Base-by-base conservation (phyloP, 2,888 invertebrate genomes). In the Cephus rjabovi region DNA sequence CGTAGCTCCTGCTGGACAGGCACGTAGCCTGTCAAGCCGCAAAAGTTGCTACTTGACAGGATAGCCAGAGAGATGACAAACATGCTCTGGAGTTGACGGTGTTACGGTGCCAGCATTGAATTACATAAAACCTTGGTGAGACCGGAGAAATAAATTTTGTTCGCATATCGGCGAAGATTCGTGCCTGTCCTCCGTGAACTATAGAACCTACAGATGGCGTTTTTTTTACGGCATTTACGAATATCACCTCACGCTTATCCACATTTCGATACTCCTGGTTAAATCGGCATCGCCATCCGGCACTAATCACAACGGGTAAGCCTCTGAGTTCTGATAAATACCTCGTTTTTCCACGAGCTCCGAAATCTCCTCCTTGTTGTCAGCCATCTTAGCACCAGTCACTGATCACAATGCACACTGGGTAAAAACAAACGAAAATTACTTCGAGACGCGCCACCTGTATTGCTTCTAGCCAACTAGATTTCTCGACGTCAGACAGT, bases 341-440 rank as follows among this genome's bases (percentile, higher is more conserved):
- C 92, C 92, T 91, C 89, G 89, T 87, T 91, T 90, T 84, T 89
- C 91, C 87, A 87, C 90, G 89, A 89, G 89, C 89, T 90, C 90
- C 88, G 87, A 89, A 89, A 90, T 90, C 88, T 90, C 90, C 90
- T 91, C 91, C 91, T 91, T 91, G 89, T 89, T 90, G 91, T 92
- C 92, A 86, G 91, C 92, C 92, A 92, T 92, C 91, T 92, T 92
- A 91, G 91, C 91, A 90, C 90, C 90, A 91, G 90, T 90, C 90
- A 90, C 90, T 90, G 82, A 86, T 56, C 88, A 89, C 89, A 90
- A 90, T 90, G 90, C 90, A 90, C 89, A 87, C 88, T 88, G 90
- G 90, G 90, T 89, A 90, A 90, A 90, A 90, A 90, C 90, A 90
- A 89, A 88, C 88, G 87, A 87, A 77, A 77, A 80, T 80, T 79